A percentile compares a stretch with the other conserved stretches of the same genome.
Evolutionary conservation across 2,888 invertebrate species (phyloP).

Genomic region (Machimus rusticus): DNA sequence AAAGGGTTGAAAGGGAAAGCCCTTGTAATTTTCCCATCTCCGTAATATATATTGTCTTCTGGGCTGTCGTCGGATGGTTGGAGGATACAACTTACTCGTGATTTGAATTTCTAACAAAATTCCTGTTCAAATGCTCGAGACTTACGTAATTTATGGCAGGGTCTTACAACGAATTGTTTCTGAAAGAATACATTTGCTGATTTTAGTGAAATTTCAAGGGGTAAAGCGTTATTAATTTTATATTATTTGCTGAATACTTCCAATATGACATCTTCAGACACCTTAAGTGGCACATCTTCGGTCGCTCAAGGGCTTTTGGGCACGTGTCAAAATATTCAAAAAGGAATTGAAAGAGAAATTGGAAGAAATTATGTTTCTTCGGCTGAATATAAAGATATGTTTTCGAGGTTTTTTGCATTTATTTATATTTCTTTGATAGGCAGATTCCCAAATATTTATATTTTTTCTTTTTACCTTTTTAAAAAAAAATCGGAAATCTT

Average conservation of each 20-base stretch:
- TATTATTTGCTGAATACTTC: background rate
- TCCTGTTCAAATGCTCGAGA: background rate
- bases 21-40: background rate
- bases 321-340: too few relatives aligned
- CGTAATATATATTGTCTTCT: background rate
- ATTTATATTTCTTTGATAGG: too few relatives aligned
- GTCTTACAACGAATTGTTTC: background rate
- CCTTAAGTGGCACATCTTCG: background rate
- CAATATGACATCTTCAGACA: background rate
- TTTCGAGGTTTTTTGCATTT: too few relatives aligned
- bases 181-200: background rate
- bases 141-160: background rate
- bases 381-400: too few relatives aligned
- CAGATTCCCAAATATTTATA: too few relatives aligned
- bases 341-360: too few relatives aligned
- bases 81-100: background rate
- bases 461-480: too few relatives aligned
- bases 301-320: too few relatives aligned
- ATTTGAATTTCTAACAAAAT: background rate
- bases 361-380: too few relatives aligned
- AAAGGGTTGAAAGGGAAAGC: slow-evolving; percentile 19
- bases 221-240: background rate
- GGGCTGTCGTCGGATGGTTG: background rate
- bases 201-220: background rate
- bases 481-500: too few relatives aligned